phyloP scores from a whole-genome alignment of 2,797 vertebrate species.

The Iguana delicatissima region DNA sequence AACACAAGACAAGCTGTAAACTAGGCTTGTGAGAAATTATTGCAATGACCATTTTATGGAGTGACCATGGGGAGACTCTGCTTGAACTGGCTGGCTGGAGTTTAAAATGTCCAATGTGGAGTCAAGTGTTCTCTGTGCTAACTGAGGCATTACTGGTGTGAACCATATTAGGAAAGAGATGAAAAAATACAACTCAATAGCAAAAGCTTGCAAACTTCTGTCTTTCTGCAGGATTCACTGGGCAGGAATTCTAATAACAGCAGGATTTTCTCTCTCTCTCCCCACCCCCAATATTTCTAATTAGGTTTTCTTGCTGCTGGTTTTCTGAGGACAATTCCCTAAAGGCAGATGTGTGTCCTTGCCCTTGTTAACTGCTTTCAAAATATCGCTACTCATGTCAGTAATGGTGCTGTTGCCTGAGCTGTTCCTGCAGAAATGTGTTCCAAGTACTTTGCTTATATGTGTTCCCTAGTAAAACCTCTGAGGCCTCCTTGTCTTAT shows the following conservation, averaged over 20 bases:
- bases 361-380: slow-evolving; percentile 55
- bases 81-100: background rate
- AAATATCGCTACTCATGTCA: slow-evolving; percentile 58
- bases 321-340: slow-evolving; percentile 62
- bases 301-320: slow-evolving; percentile 55
- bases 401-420: slow-evolving; percentile 37
- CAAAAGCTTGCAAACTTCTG: slow-evolving; percentile 40
- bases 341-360: slow-evolving; percentile 29
- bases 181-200: slow-evolving; percentile 29
- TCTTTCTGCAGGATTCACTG: slow-evolving; percentile 40
- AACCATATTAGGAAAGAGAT: slow-evolving; percentile 39
- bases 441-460: slow-evolving; percentile 24
- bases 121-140: background rate
- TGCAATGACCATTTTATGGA: background rate
- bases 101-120: background rate
- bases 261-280: background rate
- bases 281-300: slow-evolving; percentile 62
- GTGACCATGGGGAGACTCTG: background rate
- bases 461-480: slow-evolving; percentile 22
- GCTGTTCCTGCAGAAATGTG: slow-evolving; percentile 17
- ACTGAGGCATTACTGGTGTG: background rate
- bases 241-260: slow-evolving; percentile 40
- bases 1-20: background rate
- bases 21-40: background rate
- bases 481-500: background rate